Base-by-base conservation (phyloP, 1,140 invertebrate species). In the Aphelenchoides besseyi region DNA sequence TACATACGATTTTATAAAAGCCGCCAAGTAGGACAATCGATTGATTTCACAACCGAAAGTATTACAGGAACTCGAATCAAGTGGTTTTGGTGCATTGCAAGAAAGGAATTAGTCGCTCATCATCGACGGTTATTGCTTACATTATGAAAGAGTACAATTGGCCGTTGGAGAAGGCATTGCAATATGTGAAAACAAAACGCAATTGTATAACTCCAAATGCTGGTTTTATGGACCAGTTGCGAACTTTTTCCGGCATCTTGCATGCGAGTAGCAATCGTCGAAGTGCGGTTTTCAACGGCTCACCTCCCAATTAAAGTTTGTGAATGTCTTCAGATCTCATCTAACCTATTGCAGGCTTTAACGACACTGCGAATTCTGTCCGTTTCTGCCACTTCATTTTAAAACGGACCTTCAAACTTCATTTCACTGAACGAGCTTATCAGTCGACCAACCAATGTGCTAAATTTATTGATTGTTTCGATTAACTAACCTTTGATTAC, bases 91-190 rank as follows among this genome's bases (percentile, higher is more conserved):
- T 97, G 32, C 95, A 98, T 84, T 98, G 95, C 86, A 97, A 97
- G 87, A 97, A 97, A 94, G 95, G 95, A 3, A 92, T 98, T n/a
- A 96, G 94, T 84, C 88, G 94, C 57, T 98, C 95, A 2, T 95
- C 95, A 1, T 96, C 94, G 0, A 95, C 97, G 12, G 95, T 98
- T 23, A 83, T 84, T 62, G 70, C 83, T 2, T 82, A 80, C 64
- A 91, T 92, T 2, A 97, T 97, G 95, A 97, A 97, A 86, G 93
- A 94, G 5, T 92, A 93, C 84, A 92, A 92, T 82, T 95, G 92
- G 93, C 90, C 92, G 78, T 91, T 97, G 76, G 89, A 91, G 28
- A 89, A 92, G 78, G 94, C 95, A 0, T 88, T 93, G 75, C 89
- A 91, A 66, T 91, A 92, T 86, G 94, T 97, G 0, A 94, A 94